Evolutionary conservation across 2,113 vertebrate genomes (phyloP).

Genomic region (Zingel zingel): DNA sequence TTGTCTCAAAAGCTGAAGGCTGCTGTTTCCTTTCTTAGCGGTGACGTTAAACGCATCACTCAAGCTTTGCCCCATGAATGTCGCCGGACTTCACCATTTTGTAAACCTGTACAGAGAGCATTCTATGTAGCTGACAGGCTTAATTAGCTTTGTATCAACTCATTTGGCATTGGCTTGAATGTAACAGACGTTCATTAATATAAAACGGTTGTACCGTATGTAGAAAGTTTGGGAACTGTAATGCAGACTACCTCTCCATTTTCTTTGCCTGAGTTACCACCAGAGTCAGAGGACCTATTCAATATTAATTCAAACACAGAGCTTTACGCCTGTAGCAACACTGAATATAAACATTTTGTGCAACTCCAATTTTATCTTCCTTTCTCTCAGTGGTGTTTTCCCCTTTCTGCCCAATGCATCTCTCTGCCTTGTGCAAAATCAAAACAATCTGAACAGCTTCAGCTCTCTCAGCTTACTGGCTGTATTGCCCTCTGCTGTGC

Average conservation of each 20-base stretch:
- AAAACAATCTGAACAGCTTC: background rate
- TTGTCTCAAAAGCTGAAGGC: too few species aligned
- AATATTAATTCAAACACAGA: background rate
- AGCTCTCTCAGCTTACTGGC: conserved; percentile 1
- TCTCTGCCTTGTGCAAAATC: conserved; percentile 2
- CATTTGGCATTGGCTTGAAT: too few species aligned
- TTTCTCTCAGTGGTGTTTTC: background rate
- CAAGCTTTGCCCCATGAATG: too few species aligned
- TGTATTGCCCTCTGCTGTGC: conserved; percentile 3
- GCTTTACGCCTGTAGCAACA: background rate
- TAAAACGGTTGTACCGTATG: background rate
- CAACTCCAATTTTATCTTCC: background rate
- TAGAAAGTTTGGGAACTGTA: too few species aligned
- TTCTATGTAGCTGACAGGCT: too few species aligned
- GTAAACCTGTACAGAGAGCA: too few species aligned
- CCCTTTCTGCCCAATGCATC: background rate
- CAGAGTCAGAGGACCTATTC: background rate
- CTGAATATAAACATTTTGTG: conserved; percentile 33
- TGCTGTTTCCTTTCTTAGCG: too few species aligned
- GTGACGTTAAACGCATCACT: too few species aligned
- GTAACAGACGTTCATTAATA: too few species aligned
- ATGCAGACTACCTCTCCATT: background rate
- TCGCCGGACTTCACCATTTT: too few species aligned
- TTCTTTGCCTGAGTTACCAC: background rate
- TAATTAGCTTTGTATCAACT: too few species aligned